These are phyloP conservation scores for Fratercula arctica DNA, from an alignment of 2,797 vertebrate species.

Conservation along the genomic window DNA sequence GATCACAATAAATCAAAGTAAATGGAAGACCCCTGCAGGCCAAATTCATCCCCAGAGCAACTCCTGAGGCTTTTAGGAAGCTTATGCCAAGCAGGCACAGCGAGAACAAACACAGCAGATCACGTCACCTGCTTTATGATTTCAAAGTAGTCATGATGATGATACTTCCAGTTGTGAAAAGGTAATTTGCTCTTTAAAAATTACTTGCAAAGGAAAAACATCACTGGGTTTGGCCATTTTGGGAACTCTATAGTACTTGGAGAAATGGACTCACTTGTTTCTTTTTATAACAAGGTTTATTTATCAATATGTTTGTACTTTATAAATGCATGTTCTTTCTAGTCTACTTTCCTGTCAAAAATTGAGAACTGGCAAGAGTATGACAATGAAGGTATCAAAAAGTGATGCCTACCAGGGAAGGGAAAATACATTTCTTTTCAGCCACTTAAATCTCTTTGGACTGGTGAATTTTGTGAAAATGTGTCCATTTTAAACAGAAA, in stretches of 20 bases:
- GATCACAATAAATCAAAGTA: conserved; percentile 64
- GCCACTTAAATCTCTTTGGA: background rate
- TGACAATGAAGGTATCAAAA: background rate
- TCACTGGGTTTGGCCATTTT: background rate
- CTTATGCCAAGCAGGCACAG: conserved; percentile 1
- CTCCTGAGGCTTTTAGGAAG: conserved; percentile 37
- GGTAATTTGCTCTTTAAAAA: background rate
- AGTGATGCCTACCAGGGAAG: background rate
- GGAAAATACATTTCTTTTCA: conserved; percentile 8
- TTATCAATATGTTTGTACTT: background rate
- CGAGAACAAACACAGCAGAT: background rate
- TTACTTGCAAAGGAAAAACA: background rate
- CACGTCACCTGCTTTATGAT: conserved; percentile 12
- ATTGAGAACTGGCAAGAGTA: background rate
- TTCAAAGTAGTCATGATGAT: background rate
- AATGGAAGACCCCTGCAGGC: conserved; percentile 53
- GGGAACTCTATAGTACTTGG: background rate
- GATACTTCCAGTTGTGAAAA: background rate
- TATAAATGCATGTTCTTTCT: background rate
- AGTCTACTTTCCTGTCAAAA: background rate
- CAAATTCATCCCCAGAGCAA: conserved; percentile 38
- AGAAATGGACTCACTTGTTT: background rate
- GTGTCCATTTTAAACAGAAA: conserved; percentile 12
- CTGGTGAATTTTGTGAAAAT: conserved; percentile 18
- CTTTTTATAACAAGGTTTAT: background rate